Evolutionary conservation across 2,113 vertebrate species (phyloP), one percentile per base, ranked within the genome.

Genomic region (Pogonocichla stellata): DNA sequence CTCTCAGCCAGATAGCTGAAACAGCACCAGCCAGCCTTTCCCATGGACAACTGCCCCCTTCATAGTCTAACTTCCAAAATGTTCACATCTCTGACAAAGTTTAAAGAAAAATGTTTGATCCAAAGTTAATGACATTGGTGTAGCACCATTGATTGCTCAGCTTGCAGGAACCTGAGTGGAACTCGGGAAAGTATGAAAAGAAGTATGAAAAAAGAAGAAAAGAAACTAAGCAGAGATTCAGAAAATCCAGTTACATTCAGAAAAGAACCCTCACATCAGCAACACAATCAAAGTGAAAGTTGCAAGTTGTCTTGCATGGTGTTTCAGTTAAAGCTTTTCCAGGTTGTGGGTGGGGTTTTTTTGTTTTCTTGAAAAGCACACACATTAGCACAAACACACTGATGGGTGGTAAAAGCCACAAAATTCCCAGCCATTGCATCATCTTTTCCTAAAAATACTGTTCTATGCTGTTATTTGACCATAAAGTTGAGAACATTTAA

Each of bases 401-500:
- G 61, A 92, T 81, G 67, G 31, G 53, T 8, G 3, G 34, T 26
- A 38, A 86, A 91, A 94, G 61, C 80, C 80, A 74, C 53, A 45
- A 57, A 92, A 66, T 42, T 65, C 74, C 38, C 80, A 84, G 67
- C 56, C 80, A 75, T 26, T 29, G 4, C 48, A 80, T 53, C 64
- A 69, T 51, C 64, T 91, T 80, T 93, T 69, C 94, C 65, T 95
- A 34, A 90, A 93, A 95, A 81, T 31, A 60, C 47, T 71, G 23
- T 86, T 91, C 69, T 79, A 58, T 34, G 72, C 43, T 84, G 40
- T 90, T 84, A 62, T 80, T 88, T 88, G 53, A 75, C 84, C 33
- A 92, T 61, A 80, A 80, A 38, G 54, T 50, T 78, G 71, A 92
- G 50, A 93, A 79, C n/a, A 40, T 86, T 90, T 81, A 93, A 94